These are phyloP conservation scores for Cynopterus brachyotis DNA, from an alignment of 2,113 vertebrate species.

Conservation along the genomic window DNA sequence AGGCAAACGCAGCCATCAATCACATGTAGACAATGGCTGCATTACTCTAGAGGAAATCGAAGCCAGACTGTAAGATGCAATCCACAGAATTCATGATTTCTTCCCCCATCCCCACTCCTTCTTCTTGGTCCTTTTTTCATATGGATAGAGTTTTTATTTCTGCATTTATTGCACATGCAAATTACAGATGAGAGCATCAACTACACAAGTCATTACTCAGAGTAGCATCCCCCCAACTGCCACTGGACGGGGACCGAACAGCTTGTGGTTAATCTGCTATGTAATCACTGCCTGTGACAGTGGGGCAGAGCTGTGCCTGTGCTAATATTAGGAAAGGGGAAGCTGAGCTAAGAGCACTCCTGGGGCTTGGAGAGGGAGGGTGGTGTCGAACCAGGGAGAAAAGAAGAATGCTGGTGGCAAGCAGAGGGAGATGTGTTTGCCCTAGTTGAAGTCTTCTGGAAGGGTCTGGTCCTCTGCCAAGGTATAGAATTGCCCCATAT, in stretches of 20 bases:
- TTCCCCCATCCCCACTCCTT: constrained; percentile 50
- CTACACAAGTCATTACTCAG: constrained; percentile 90
- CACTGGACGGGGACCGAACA: constrained; percentile 86
- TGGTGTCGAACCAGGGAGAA: neutral
- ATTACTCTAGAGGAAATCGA: constrained; percentile 57
- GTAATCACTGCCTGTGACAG: constrained; percentile 88
- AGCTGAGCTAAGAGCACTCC: constrained; percentile 86
- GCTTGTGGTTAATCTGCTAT: constrained; percentile 91
- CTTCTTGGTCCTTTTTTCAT: constrained; percentile 73
- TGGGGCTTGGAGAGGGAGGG: constrained; percentile 72
- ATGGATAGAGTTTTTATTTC: constrained; percentile 82
- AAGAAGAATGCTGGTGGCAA: neutral
- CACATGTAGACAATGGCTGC: constrained; percentile 47
- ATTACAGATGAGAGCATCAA: constrained; percentile 87
- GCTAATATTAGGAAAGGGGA: constrained; percentile 89
- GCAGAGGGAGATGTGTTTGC: neutral
- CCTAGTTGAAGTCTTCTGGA: neutral
- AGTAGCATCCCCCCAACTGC: constrained; percentile 86
- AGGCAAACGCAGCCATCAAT: constrained; percentile 50
- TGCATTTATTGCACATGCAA: constrained; percentile 86
- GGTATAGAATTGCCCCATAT: neutral
- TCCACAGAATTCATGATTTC: constrained; percentile 71
- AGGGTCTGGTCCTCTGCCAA: neutral
- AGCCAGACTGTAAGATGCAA: constrained; percentile 64
- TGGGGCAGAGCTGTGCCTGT: constrained; percentile 84